phyloP scores from a whole-genome alignment of 2,113 vertebrate genomes.

The Anolis carolinensis region DNA sequence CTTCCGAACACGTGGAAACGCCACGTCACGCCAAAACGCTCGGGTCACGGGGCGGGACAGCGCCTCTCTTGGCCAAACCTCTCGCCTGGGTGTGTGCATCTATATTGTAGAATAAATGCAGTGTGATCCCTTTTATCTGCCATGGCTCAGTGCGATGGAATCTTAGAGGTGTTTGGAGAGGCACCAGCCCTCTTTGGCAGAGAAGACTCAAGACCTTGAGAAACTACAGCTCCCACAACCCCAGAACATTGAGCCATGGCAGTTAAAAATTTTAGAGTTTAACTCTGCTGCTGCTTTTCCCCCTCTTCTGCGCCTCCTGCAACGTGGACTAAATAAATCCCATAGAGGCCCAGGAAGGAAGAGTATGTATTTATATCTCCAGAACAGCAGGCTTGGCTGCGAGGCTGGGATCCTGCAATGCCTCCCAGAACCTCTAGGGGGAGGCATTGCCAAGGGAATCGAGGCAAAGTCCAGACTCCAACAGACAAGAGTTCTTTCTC shows the following conservation, averaged over 20 bases:
- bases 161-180: no score
- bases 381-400: not conserved
- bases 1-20: slow-evolving; percentile 25
- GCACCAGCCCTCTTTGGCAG: no score
- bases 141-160: no score
- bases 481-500: no score
- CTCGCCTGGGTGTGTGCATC: no score
- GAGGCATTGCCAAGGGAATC: not conserved
- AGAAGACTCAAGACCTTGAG: no score
- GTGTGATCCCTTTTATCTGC: no score
- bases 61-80: no score
- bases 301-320: not conserved
- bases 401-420: not conserved
- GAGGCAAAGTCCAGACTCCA: not conserved
- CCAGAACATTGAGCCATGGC: no score
- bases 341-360: slow-evolving; percentile 5
- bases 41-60: slow-evolving; percentile 23
- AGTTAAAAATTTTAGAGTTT: no score
- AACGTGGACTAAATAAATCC: not conserved
- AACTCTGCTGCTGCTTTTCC: not conserved
- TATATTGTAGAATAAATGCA: no score
- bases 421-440: not conserved
- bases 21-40: not conserved
- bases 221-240: no score
- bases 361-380: slow-evolving; percentile 28